A percentile compares a stretch with the other conserved stretches of the same genome.
Conservation (phyloP, 1,140 invertebrate genomes). For the Pachypsylla venusta region DNA sequence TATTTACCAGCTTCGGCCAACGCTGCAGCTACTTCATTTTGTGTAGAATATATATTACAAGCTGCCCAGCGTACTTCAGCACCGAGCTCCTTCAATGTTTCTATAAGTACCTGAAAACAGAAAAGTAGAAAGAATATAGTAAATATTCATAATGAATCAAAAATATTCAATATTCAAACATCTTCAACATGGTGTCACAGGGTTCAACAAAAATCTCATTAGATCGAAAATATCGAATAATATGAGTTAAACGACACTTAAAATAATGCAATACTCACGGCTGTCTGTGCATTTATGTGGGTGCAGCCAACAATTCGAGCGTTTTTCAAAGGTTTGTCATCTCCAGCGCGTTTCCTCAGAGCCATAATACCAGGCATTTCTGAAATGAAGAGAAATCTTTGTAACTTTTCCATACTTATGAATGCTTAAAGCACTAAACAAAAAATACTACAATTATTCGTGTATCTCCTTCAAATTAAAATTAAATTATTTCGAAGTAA, state of each 20-base stretch:
- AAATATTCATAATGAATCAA: no score
- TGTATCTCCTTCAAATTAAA: no score
- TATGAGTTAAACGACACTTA: background rate
- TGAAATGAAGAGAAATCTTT: slow-evolving; percentile 32
- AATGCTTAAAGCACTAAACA: no score
- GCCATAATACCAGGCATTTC: slow-evolving; percentile 98
- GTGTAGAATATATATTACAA: slow-evolving; percentile 97
- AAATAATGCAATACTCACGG: slow-evolving; percentile 34
- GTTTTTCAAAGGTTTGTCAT: slow-evolving; percentile 87
- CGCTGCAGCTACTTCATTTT: slow-evolving; percentile 95
- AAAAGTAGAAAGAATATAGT: background rate
- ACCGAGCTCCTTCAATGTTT: slow-evolving; percentile 78
- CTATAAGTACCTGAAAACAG: slow-evolving; percentile 55
- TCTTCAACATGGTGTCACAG: no score
- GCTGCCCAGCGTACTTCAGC: slow-evolving; percentile 88
- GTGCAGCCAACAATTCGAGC: slow-evolving; percentile 95
- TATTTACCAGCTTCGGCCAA: slow-evolving; percentile 62
- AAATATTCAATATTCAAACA: no score
- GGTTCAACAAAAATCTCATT: no score
- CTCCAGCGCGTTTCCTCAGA: slow-evolving; percentile 69
- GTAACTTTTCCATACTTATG: no score
- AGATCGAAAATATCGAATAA: background rate
- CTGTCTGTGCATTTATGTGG: slow-evolving; percentile 95
- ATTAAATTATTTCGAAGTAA: no score
- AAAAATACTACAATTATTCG: no score